Evolutionary conservation across 2,797 vertebrate species (phyloP).

Genomic region (Karalla daura): DNA sequence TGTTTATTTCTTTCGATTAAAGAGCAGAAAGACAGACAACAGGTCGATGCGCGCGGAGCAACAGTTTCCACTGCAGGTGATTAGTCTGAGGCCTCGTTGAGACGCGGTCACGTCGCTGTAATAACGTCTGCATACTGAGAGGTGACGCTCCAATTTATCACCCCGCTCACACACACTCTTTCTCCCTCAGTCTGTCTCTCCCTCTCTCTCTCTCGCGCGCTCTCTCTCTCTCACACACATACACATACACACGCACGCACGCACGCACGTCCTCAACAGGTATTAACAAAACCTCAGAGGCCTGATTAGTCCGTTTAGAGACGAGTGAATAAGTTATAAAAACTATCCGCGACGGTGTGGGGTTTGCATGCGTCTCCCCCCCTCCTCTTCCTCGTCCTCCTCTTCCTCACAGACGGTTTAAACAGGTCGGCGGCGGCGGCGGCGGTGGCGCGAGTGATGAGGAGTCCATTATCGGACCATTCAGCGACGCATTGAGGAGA

Average conservation of each 20-base stretch:
- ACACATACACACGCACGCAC: slow-evolving; percentile 9
- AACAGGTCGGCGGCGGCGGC: background rate
- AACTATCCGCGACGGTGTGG: too few species aligned
- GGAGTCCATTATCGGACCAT: slow-evolving; percentile 22
- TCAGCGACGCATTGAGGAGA: slow-evolving; percentile 32
- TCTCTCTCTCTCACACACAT: slow-evolving; percentile 9
- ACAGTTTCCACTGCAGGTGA: slow-evolving; percentile 76
- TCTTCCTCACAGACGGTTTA: too few species aligned
- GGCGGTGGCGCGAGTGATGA: slow-evolving; percentile 3
- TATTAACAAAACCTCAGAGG: slow-evolving; percentile 54
- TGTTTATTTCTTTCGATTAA: slow-evolving; percentile 66
- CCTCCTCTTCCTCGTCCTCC: too few species aligned
- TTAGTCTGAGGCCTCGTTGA: slow-evolving; percentile 72
- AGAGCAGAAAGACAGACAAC: slow-evolving; percentile 63
- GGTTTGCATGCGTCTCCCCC: too few species aligned
- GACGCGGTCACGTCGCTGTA: slow-evolving; percentile 75
- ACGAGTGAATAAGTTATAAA: slow-evolving; percentile 68
- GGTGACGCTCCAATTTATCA: slow-evolving; percentile 77
- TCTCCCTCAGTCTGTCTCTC: slow-evolving; percentile 31
- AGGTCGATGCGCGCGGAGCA: slow-evolving; percentile 74
- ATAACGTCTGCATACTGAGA: slow-evolving; percentile 82
- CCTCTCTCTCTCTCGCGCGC: slow-evolving; percentile 11
- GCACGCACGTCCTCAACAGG: slow-evolving; percentile 72
- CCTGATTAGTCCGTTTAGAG: slow-evolving; percentile 63
- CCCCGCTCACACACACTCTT: slow-evolving; percentile 38